A percentile compares a stretch with the other conserved stretches of the same genome.
These are phyloP conservation scores for Baryphthengus martii DNA, from an alignment of 2,113 vertebrate species.

Conservation along the genomic window DNA sequence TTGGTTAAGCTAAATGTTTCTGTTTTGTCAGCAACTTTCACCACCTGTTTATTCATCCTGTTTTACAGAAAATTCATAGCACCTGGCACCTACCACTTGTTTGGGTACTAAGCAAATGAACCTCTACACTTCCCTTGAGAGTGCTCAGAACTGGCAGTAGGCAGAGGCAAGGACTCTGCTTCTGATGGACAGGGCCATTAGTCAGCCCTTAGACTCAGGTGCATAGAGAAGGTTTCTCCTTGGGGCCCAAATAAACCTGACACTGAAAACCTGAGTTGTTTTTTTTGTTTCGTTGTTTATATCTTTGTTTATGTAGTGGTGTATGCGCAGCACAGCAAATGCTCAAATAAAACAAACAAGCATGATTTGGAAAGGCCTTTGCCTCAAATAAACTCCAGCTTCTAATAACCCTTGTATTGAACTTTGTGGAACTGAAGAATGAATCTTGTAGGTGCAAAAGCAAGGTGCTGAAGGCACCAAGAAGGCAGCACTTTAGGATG, in stretches of 20 bases:
- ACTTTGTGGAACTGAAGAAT: not conserved
- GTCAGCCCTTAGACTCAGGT: not conserved
- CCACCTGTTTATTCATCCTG: conserved; percentile 25
- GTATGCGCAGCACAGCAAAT: not conserved
- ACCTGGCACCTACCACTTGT: conserved; percentile 1
- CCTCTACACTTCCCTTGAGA: fast-evolving
- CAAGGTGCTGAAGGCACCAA: not conserved
- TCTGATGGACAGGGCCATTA: not conserved
- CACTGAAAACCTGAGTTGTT: not conserved
- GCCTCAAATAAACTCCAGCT: not conserved
- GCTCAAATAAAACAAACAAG: not conserved
- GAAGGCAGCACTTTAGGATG: fast-evolving
- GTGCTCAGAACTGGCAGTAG: not conserved
- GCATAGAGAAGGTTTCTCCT: not conserved
- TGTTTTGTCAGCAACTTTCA: conserved; percentile 39
- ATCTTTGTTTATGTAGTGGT: not conserved
- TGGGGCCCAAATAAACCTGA: not conserved
- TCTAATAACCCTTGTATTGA: not conserved
- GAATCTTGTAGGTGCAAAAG: not conserved
- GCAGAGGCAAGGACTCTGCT: not conserved
- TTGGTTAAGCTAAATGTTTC: not conserved
- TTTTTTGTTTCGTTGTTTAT: not conserved
- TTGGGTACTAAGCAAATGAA: not conserved
- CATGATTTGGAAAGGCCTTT: not conserved
- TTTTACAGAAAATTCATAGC: not conserved